Evolutionary conservation across 2,797 vertebrate species (phyloP), one percentile per base, ranked within the genome.

Genomic region (Arremon brunneinucha): DNA sequence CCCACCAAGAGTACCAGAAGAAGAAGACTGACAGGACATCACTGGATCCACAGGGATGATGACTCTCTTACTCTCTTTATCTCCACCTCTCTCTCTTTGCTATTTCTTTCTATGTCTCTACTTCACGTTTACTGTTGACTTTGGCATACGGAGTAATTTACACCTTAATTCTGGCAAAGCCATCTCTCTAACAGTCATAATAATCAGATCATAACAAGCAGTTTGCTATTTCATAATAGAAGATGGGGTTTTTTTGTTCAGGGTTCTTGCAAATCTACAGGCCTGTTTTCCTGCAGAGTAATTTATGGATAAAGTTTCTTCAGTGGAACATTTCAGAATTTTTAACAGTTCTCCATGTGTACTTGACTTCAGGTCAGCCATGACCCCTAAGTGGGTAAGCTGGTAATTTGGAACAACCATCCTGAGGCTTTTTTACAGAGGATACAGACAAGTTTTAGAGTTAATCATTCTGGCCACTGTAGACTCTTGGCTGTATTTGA

Each of bases 61-160:
- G 12, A 44, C 9, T 14, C 11, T 44, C 39, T 56, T 26, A 23
- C 28, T 34, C 24, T 26, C 26, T 43, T 34, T 16, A 27, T 44
- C 46, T 59, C 15, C 8, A n/a, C 3, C 12, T 23, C 12, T 37
- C 15, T 32, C 53, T 44, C 44, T 44, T 65, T 74, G 27, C 44
- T 67, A 1, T 44, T 28, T 59, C 43, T 64, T 56, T 56, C 21
- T 57, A 7, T 26, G 4, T 39, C 8, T 67, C n/a, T 52, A 16
- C 12, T 19, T 76, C 46, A 44, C n/a, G 13, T 37, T 37, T 68
- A n/a, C 37, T n/a, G 28, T 44, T n/a, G 46, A 52, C 23, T 52
- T 52, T 0, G 0, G 23, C n/a, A n/a, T 24, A 18, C 8, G 8
- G 27, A 35, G 44, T 50, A 10, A 67, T 67, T 52, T 75, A 23